phyloP scores from a whole-genome alignment of 2,113 vertebrate genomes.

The Phodopus roborovskii region DNA sequence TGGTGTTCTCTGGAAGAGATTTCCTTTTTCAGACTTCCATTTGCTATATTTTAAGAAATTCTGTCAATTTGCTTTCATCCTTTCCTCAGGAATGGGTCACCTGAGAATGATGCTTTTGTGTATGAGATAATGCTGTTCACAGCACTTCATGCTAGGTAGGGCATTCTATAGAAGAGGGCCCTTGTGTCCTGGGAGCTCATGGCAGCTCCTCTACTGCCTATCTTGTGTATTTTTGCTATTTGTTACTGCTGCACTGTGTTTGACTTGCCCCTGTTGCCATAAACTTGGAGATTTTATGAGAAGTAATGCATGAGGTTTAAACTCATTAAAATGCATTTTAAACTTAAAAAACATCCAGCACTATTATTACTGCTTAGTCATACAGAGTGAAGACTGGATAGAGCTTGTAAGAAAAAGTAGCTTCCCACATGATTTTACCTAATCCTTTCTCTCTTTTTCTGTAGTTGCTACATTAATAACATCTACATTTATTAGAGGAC shows the following conservation, averaged over 20 bases:
- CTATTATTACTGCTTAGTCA: not conserved
- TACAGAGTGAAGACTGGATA: constrained; percentile 33
- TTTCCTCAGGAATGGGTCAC: constrained; percentile 73
- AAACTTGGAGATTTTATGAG: constrained; percentile 85
- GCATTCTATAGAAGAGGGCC: constrained; percentile 83
- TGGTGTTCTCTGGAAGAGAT: constrained; percentile 74
- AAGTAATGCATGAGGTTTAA: constrained; percentile 85
- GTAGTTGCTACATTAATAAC: not conserved
- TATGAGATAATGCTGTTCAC: constrained; percentile 81
- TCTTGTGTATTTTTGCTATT: constrained; percentile 86
- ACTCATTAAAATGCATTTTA: constrained; percentile 90
- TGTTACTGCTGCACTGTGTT: constrained; percentile 84
- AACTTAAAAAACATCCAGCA: constrained; percentile 80
- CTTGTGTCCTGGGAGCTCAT: constrained; percentile 81
- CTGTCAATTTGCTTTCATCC: constrained; percentile 83
- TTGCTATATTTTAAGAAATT: constrained; percentile 71
- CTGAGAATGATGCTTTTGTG: constrained; percentile 73
- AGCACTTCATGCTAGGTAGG: constrained; percentile 86
- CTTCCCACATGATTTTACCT: constrained; percentile 7
- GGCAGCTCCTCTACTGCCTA: constrained; percentile 75
- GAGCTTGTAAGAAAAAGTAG: not conserved
- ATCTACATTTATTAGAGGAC: not conserved
- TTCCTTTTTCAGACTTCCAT: constrained; percentile 69
- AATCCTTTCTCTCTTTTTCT: not conserved
- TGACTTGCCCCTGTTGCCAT: constrained; percentile 84